Percentiles rank a stretch among this genome's conserved stretches.
These are phyloP conservation scores for Chrysolina haemoptera DNA, from an alignment of 2,888 invertebrate species.

Conservation along the genomic window DNA sequence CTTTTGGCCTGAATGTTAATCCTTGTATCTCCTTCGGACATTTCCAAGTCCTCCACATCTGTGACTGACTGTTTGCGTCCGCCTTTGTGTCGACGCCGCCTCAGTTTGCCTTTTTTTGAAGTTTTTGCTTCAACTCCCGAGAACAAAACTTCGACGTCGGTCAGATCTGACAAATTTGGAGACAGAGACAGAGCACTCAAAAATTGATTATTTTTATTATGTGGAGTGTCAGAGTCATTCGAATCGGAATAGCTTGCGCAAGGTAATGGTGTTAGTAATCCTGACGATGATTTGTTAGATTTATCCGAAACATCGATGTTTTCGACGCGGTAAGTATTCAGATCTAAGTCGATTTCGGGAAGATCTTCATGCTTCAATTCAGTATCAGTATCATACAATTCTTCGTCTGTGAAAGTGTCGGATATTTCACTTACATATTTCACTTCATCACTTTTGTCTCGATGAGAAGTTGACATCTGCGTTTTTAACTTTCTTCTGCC, in stretches of 20 bases:
- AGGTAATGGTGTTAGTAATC: constrained; percentile 11
- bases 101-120: constrained; percentile 51
- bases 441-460: constrained; percentile 8
- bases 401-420: constrained; percentile 48
- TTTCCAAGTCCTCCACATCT: constrained; percentile 63
- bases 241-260: constrained; percentile 21
- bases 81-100: constrained; percentile 54
- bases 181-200: constrained; percentile 39
- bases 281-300: constrained; percentile 20
- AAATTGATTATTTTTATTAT: constrained; percentile 20
- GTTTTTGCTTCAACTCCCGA: constrained; percentile 63
- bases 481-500: constrained; percentile 48
- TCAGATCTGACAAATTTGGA: constrained; percentile 53
- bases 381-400: constrained; percentile 58
- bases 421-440: constrained; percentile 37
- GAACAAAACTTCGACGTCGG: constrained; percentile 66
- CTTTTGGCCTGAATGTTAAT: constrained; percentile 27
- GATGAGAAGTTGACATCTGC: constrained; percentile 49
- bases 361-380: constrained; percentile 50
- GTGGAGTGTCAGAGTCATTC: constrained; percentile 14
- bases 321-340: constrained; percentile 45
- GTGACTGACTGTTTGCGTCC: constrained; percentile 55
- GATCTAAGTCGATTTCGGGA: constrained; percentile 45
- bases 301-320: constrained; percentile 38
- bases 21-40: constrained; percentile 56